Evolutionary conservation across 2,797 vertebrate species (phyloP).

Genomic region (Gallinago solitaria): DNA sequence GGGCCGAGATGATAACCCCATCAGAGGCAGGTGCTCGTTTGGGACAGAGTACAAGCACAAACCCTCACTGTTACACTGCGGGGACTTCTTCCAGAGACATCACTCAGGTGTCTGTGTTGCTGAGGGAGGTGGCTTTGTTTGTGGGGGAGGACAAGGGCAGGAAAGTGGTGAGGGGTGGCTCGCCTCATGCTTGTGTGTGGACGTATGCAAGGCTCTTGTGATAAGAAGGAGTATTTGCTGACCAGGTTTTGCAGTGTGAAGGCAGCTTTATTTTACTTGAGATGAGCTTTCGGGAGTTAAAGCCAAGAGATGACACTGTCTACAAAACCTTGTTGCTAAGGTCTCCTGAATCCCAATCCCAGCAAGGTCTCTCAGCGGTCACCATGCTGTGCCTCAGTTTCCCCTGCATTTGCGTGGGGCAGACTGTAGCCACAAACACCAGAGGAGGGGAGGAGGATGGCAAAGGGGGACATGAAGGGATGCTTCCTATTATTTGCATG

Average conservation of each 20-base stretch:
- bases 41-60: background rate
- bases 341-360: background rate
- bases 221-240: background rate
- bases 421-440: background rate
- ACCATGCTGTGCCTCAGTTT: background rate
- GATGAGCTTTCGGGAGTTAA: background rate
- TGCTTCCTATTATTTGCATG: accelerated
- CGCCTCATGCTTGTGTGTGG: background rate
- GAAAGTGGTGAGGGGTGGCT: background rate
- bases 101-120: background rate
- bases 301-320: background rate
- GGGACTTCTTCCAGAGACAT: background rate
- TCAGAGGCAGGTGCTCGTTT: background rate
- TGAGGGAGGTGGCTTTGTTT: background rate
- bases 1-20: background rate
- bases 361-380: background rate
- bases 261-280: background rate
- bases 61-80: background rate
- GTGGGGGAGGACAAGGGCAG: background rate
- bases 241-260: background rate
- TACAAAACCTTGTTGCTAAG: background rate
- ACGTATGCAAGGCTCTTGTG: background rate
- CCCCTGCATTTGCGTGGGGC: accelerated
- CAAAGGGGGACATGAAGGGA: background rate
- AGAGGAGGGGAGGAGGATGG: background rate